Conservation (phyloP, 2,888 invertebrate genomes). For the Trichopoda pennipes region DNA sequence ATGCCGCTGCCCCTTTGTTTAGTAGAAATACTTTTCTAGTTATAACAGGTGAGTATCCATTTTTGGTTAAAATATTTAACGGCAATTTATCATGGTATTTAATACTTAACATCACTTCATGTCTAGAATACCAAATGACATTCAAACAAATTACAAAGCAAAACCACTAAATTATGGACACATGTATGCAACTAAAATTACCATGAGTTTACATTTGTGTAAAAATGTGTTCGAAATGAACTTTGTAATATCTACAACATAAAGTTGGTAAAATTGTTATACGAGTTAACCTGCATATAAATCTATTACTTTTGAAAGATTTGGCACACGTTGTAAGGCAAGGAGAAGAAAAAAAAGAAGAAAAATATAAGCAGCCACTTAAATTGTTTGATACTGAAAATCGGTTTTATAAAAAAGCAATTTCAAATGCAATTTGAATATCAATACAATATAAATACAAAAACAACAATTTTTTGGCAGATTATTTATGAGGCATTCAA, state of each 20-base stretch:
- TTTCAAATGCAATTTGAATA: slow-evolving; percentile 31
- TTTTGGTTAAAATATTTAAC: slow-evolving; percentile 53
- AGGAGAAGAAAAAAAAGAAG: not conserved
- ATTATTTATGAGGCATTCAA: slow-evolving; percentile 54
- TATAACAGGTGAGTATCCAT: slow-evolving; percentile 9
- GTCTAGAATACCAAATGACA: slow-evolving; percentile 53
- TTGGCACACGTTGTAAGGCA: slow-evolving; percentile 37
- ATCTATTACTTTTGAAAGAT: slow-evolving; percentile 48
- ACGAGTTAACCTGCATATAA: slow-evolving; percentile 33
- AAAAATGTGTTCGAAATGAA: not conserved
- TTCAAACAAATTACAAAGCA: slow-evolving; percentile 6
- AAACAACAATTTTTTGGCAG: slow-evolving; percentile 41
- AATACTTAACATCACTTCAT: slow-evolving; percentile 62
- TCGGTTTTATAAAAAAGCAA: slow-evolving; percentile 20
- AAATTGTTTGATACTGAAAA: slow-evolving; percentile 1
- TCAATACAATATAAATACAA: not conserved
- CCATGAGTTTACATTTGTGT: slow-evolving; percentile 13
- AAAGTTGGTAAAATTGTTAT: not conserved
- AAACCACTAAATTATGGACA: slow-evolving; percentile 31
- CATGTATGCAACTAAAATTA: slow-evolving; percentile 34
- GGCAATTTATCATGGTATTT: slow-evolving; percentile 67
- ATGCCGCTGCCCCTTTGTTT: not conserved
- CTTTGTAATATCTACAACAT: slow-evolving; percentile 24
- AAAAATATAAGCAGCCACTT: slow-evolving; percentile 18
- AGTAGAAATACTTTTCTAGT: slow-evolving; percentile 4